A percentile compares a stretch with the other conserved stretches of the same genome.
Conservation (phyloP, 2,888 invertebrate species). For the Pachycephus smyrnensis region DNA sequence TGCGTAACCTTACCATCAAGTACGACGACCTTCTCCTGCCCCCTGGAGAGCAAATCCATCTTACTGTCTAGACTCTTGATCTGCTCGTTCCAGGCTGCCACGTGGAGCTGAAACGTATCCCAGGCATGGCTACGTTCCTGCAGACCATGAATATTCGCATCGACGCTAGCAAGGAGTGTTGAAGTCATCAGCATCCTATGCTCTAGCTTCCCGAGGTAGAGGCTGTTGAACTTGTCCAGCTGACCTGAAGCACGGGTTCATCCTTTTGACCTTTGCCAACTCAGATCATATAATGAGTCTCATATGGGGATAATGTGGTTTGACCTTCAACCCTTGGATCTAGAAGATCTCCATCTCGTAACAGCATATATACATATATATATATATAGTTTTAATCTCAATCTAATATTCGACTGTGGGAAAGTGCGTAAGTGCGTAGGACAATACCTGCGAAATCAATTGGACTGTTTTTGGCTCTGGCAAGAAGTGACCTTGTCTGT, state of each 20-base stretch:
- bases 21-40: slow-evolving; percentile 61
- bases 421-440: slow-evolving; percentile 12
- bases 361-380: not conserved
- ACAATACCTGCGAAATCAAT: slow-evolving; percentile 12
- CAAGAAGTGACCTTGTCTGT: slow-evolving; percentile 18
- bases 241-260: slow-evolving; percentile 46
- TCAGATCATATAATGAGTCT: not conserved
- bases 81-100: slow-evolving; percentile 70
- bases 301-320: not conserved
- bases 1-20: slow-evolving; percentile 59
- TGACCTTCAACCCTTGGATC: not conserved
- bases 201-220: slow-evolving; percentile 66
- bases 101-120: slow-evolving; percentile 70
- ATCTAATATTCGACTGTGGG: slow-evolving; percentile 15
- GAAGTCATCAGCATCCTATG: slow-evolving; percentile 64
- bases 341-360: not conserved
- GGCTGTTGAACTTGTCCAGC: slow-evolving; percentile 64
- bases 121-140: slow-evolving; percentile 69
- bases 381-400: slow-evolving; percentile 4
- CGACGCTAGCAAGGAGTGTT: slow-evolving; percentile 63
- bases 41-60: slow-evolving; percentile 67
- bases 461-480: not conserved
- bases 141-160: slow-evolving; percentile 67
- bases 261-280: not conserved
- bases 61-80: slow-evolving; percentile 69